Conservation (phyloP, 1,140 invertebrate species). For the Zaprionus davidi region DNA sequence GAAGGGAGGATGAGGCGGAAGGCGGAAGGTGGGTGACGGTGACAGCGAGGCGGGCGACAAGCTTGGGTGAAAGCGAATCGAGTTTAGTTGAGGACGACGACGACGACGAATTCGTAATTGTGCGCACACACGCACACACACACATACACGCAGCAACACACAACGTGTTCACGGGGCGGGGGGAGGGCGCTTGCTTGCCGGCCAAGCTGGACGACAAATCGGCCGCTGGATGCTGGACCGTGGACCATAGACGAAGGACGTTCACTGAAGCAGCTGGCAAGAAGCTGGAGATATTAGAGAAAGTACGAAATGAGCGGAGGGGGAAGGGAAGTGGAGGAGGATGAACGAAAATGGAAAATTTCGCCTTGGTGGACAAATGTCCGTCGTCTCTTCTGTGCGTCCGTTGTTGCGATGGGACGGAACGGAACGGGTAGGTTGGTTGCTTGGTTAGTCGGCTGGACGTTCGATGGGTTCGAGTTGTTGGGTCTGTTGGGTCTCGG, state of each 20-base stretch:
- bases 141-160: slow-evolving; percentile 24
- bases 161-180: slow-evolving; percentile 13
- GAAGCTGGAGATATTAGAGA: slow-evolving; percentile 75
- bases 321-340: background rate
- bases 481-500: background rate
- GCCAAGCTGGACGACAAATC: slow-evolving; percentile 59
- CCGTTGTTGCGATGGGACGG: slow-evolving; percentile 4
- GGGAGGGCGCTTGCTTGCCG: slow-evolving; percentile 18
- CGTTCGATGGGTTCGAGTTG: background rate
- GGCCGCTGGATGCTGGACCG: slow-evolving; percentile 49
- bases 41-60: slow-evolving; percentile 60
- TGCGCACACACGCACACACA: slow-evolving; percentile 66
- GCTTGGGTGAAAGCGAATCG: slow-evolving; percentile 73
- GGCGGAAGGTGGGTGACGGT: slow-evolving; percentile 49
- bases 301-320: slow-evolving; percentile 49
- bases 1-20: background rate
- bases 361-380: slow-evolving; percentile 75
- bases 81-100: slow-evolving; percentile 65
- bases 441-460: slow-evolving; percentile 2
- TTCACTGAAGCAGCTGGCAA: slow-evolving; percentile 71
- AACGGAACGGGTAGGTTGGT: slow-evolving; percentile 32
- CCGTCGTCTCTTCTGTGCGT: slow-evolving; percentile 34
- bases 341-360: slow-evolving; percentile 77
- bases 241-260: slow-evolving; percentile 34
- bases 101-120: slow-evolving; percentile 78